Base-by-base conservation (phyloP, 2,888 invertebrate species). In the Diaprepes abbreviatus region DNA sequence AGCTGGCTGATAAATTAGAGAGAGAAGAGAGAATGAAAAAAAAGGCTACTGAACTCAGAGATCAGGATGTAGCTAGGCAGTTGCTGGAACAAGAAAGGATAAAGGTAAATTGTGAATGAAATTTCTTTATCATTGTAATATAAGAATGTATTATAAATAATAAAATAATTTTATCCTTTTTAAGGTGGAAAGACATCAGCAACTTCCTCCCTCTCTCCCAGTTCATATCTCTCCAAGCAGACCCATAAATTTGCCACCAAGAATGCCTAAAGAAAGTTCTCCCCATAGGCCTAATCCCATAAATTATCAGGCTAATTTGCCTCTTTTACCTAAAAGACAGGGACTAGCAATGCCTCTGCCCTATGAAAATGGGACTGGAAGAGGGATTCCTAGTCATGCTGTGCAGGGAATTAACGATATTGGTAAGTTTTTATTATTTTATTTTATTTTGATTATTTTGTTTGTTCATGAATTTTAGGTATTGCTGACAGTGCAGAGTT, bases 1-100 rank as follows among this genome's bases (percentile, higher is more conserved):
- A 90, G 79, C 84, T 92, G 63, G 92, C 93, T 31, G 87, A 90
- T 70, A 89, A 89, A 76, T 80, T 91, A 43, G 89, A 89, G 78
- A 81, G 85, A 52, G 89, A 88, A 70, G 87, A 89, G 74, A 85
- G 85, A 36, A 66, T 87, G 66, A 87, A 86, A 75, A 85, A 87
- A 63, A 83, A 86, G 65, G 85, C 86, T 70, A 76, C 88, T 33
- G 87, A 89, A 75, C 84, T 88, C 64, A 85, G 87, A 70, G 87
- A 87, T 79, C 86, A 86, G 81, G 83, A 85, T 59, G 81, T 88
- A 43, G 88, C 87, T 12, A 83, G 85, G 74, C 83, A 87, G 75
- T 79, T 88, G 74, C 84, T 88, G 81, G 87, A 87, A 72, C 79
- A 78, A 63, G 82, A 82, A 67, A 72, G 74, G n/a, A 31, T 72